Percentiles rank a stretch among this genome's conserved stretches.
phyloP scores from a whole-genome alignment of 1,140 invertebrate species.

The Tetragonula clypearis region DNA sequence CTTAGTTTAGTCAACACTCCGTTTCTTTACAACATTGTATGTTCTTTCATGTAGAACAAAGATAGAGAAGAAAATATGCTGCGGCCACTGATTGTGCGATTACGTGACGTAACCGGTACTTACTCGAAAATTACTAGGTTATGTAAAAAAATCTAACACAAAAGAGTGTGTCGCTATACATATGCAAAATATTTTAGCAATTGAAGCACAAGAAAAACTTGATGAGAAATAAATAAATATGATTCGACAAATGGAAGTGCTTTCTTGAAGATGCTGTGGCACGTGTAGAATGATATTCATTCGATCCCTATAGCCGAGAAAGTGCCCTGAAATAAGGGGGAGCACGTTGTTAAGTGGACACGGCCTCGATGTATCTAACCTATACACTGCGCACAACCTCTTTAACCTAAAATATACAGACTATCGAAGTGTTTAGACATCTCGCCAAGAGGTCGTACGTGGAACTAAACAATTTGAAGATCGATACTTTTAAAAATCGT shows the following conservation, averaged over 20 bases:
- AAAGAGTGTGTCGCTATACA: not conserved
- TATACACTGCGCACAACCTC: not conserved
- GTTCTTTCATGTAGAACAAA: not conserved
- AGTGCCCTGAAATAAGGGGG: not conserved
- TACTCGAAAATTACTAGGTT: slow-evolving; percentile 6
- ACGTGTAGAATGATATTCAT: too few relatives aligned
- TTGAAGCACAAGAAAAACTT: not conserved
- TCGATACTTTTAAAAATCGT: not conserved
- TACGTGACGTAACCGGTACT: not conserved
- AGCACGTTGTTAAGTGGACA: too few relatives aligned
- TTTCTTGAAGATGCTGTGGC: not conserved
- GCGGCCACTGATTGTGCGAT: not conserved
- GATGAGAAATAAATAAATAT: not conserved
- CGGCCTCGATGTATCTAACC: not conserved
- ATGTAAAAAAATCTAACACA: not conserved
- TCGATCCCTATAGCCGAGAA: not conserved
- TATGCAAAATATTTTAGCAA: too few relatives aligned
- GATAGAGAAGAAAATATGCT: not conserved
- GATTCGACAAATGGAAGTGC: not conserved
- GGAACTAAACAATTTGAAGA: not conserved
- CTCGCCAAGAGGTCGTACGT: not conserved
- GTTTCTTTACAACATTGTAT: not conserved
- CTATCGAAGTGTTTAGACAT: not conserved
- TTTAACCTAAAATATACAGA: not conserved
- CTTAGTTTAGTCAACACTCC: not conserved